A percentile compares a stretch with the other conserved stretches of the same genome.
Conservation (phyloP, 2,797 vertebrate species). For the Benthosema pterotum region DNA sequence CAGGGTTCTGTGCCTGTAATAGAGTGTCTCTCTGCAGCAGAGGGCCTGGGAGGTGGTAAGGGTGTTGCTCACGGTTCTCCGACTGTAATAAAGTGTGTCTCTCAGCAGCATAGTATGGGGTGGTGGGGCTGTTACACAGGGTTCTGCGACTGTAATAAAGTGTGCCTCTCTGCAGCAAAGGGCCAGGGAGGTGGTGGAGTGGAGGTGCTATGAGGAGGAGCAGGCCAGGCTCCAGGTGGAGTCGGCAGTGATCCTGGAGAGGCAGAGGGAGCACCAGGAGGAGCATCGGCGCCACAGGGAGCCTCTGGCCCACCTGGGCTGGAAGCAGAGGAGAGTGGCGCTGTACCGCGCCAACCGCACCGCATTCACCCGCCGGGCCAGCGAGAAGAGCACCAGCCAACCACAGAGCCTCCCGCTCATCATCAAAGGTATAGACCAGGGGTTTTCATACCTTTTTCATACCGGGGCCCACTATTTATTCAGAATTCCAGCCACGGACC, state of each 20-base stretch:
- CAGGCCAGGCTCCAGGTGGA: conserved; percentile 82
- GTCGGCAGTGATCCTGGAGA: conserved; percentile 78
- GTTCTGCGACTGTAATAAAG: not conserved
- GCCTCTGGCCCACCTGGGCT: conserved; percentile 79
- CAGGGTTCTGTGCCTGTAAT: no score
- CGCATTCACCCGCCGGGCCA: conserved; percentile 57
- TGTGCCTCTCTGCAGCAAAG: conserved; percentile 79
- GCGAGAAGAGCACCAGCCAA: conserved; percentile 73
- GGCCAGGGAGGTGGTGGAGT: conserved; percentile 90
- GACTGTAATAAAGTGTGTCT: not conserved
- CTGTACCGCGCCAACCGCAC: conserved; percentile 79
- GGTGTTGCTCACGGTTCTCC: not conserved
- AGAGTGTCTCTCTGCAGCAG: no score
- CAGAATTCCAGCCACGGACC: no score
- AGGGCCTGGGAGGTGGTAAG: no score
- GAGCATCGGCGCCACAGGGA: conserved; percentile 77
- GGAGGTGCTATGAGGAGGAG: conserved; percentile 82
- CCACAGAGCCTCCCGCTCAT: conserved; percentile 78
- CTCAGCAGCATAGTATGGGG: conserved; percentile 83
- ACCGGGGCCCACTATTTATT: no score
- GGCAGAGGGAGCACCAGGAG: conserved; percentile 83
- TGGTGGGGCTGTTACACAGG: not conserved
- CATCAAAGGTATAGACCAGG: conserved; percentile 96
- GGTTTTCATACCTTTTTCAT: no score
- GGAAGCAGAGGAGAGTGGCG: conserved; percentile 80